Conservation (phyloP, 2,888 invertebrate species). For the Heteropelma amictum region DNA sequence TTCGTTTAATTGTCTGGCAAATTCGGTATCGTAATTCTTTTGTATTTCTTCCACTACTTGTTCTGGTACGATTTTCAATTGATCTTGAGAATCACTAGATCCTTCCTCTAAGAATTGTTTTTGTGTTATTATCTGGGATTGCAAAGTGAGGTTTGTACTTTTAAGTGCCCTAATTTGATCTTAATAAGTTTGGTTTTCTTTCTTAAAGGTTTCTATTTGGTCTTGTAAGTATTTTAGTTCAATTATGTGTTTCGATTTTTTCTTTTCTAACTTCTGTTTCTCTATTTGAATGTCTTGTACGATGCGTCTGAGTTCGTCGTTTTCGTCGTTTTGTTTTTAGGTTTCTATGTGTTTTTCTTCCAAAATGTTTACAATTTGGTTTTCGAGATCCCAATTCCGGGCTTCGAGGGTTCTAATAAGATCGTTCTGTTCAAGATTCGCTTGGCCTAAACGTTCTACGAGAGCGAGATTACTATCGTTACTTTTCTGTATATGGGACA, state of each 20-base stretch:
- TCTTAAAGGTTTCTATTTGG: background rate
- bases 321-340: constrained; percentile 23
- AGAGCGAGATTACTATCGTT: background rate
- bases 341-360: constrained; percentile 24
- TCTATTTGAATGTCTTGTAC: constrained; percentile 22
- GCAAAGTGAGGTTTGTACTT: constrained; percentile 20
- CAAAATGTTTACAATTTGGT: background rate
- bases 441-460: constrained; percentile 9
- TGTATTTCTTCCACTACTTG: constrained; percentile 22
- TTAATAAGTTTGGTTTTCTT: background rate
- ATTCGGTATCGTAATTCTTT: constrained; percentile 30
- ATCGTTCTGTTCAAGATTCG: constrained; percentile 2
- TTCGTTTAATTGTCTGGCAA: constrained; percentile 8
- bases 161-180: constrained; percentile 15
- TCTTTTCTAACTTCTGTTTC: constrained; percentile 12
- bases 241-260: constrained; percentile 18
- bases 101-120: constrained; percentile 13
- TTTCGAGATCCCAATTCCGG: constrained; percentile 37
- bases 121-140: constrained; percentile 23
- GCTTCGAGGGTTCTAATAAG: constrained; percentile 22
- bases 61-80: constrained; percentile 20
- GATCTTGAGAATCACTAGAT: constrained; percentile 33
- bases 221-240: constrained; percentile 20
- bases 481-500: background rate
- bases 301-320: constrained; percentile 14